These are phyloP conservation scores for Cheilosia urbana DNA, from an alignment of 2,888 invertebrate genomes.

Conservation along the genomic window DNA sequence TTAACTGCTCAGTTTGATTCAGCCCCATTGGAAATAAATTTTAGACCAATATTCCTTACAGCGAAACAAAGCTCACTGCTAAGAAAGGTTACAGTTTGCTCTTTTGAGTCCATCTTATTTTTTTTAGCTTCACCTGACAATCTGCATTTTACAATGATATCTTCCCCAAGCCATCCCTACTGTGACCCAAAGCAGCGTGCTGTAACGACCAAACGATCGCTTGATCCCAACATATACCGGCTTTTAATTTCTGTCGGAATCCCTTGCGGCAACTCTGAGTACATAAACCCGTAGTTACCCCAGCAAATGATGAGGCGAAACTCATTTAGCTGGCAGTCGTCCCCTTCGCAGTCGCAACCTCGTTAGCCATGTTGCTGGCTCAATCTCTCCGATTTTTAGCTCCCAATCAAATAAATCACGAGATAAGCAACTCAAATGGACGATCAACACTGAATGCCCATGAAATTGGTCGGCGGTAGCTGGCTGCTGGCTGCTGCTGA, in stretches of 20 bases:
- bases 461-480: slow-evolving; percentile 61
- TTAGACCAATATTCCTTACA: no score
- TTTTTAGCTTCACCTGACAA: no score
- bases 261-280: slow-evolving; percentile 11
- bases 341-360: slow-evolving; percentile 10
- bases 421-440: slow-evolving; percentile 72
- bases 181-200: no score
- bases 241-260: slow-evolving; percentile 65
- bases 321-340: slow-evolving; percentile 53
- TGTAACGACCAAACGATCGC: slow-evolving; percentile 44
- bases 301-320: slow-evolving; percentile 28
- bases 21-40: no score
- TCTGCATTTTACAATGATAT: no score
- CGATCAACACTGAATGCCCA: slow-evolving; percentile 65
- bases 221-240: slow-evolving; percentile 57
- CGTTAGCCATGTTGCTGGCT: slow-evolving; percentile 69
- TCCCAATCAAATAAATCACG: slow-evolving; percentile 75
- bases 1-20: no score
- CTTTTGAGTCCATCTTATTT: no score
- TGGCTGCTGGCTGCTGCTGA: slow-evolving; percentile 30
- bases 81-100: no score
- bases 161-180: no score
- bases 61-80: no score
- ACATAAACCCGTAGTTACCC: no score
- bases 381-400: slow-evolving; percentile 61